Evolutionary conservation across 2,113 vertebrate genomes (phyloP).

Genomic region (Coryphaenoides rupestris): DNA sequence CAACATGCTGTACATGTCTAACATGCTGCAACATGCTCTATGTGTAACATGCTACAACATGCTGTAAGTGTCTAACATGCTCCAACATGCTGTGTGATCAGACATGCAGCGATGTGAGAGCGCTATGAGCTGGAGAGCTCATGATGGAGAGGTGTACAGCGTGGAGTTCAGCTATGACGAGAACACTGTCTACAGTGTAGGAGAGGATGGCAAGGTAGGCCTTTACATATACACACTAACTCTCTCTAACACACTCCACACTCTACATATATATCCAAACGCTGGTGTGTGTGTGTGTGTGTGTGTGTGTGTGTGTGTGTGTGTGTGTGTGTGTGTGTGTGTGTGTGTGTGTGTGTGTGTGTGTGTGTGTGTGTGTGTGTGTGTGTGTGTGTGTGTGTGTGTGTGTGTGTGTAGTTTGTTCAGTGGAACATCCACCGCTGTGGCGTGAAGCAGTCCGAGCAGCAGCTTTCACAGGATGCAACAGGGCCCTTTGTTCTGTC

Average conservation of each 20-base stretch:
- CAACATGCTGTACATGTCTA: neutral
- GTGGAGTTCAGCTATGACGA: constrained; percentile 98
- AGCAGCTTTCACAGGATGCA: constrained; percentile 81
- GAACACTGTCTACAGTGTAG: constrained; percentile 93
- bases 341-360: constrained; percentile 8
- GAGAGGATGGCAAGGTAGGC: constrained; percentile 90
- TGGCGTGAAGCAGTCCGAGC: constrained; percentile 88
- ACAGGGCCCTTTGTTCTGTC: constrained; percentile 93
- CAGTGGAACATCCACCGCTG: constrained; percentile 98
- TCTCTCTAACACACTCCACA: neutral
- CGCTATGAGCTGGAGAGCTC: constrained; percentile 94
- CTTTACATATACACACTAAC: neutral
- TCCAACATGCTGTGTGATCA: constrained; percentile 37
- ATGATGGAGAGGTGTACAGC: constrained; percentile 90
- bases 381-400: constrained; percentile 1
- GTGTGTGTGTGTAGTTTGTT: constrained; percentile 79
- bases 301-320: constrained; percentile 30
- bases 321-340: constrained; percentile 29
- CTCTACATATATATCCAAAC: neutral
- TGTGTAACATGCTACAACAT: neutral
- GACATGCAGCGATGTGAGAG: constrained; percentile 98
- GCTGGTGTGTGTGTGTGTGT: neutral
- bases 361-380: neutral
- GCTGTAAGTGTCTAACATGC: neutral
- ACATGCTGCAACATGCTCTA: neutral